phyloP scores from a whole-genome alignment of 2,888 invertebrate species.

The Hofmannophila pseudospretella region DNA sequence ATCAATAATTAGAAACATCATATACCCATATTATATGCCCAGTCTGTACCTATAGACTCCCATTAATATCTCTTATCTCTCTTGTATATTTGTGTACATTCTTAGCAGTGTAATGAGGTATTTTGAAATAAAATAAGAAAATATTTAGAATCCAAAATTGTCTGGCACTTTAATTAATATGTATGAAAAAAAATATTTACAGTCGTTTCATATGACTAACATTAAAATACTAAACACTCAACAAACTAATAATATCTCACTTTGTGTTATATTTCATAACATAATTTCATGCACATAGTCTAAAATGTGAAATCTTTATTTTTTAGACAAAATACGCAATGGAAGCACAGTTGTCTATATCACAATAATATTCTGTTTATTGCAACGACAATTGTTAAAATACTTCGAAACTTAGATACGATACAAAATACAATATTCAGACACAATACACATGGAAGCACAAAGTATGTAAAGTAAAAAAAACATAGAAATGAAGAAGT shows the following conservation, averaged over 20 bases:
- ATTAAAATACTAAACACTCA: conserved; percentile 30
- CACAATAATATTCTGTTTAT: conserved; percentile 25
- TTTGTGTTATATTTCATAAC: conserved; percentile 29
- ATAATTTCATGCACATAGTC: conserved; percentile 22
- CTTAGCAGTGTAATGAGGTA: background rate
- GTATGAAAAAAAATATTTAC: conserved; percentile 61
- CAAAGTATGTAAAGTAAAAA: conserved; percentile 18
- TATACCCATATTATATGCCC: too few species aligned
- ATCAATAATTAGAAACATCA: too few species aligned
- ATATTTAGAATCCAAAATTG: conserved; percentile 34
- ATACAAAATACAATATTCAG: conserved; percentile 4
- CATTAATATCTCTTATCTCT: too few species aligned
- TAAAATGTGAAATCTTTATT: conserved; percentile 1
- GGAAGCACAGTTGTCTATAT: conserved; percentile 47
- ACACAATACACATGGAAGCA: conserved; percentile 32
- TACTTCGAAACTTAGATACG: background rate
- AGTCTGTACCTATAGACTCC: too few species aligned
- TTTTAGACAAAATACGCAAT: conserved; percentile 10
- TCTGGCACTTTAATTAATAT: conserved; percentile 67
- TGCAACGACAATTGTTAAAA: conserved; percentile 21
- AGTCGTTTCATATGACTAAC: conserved; percentile 27
- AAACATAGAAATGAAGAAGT: background rate
- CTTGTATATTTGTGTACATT: too few species aligned
- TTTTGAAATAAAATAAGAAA: conserved; percentile 3
- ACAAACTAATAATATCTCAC: conserved; percentile 40